A percentile compares a stretch with the other conserved stretches of the same genome.
These are phyloP conservation scores for Xyrichtys novacula DNA, from an alignment of 2,797 vertebrate genomes.

Conservation along the genomic window DNA sequence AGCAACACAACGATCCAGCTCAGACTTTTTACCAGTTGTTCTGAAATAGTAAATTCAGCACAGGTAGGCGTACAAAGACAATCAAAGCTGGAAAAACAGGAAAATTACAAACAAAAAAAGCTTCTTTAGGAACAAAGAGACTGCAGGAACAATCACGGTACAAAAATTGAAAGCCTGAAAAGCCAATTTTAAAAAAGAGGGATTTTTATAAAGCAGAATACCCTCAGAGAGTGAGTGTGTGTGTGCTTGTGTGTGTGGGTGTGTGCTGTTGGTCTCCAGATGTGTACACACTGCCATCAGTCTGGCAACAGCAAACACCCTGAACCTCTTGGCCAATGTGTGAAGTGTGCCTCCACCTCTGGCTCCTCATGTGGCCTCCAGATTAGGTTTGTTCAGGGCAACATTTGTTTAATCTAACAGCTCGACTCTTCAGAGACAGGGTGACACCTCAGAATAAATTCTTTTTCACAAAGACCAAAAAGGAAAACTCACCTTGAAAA, in stretches of 20 bases:
- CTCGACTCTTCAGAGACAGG: not conserved
- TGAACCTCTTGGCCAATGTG: conserved; percentile 49
- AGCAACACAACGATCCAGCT: not conserved
- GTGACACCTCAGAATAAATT: not conserved
- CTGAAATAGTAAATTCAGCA: not conserved
- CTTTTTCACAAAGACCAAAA: not conserved
- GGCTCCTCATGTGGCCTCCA: conserved; percentile 48
- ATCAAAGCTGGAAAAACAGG: too few species aligned
- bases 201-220: not conserved
- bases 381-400: conserved; percentile 56
- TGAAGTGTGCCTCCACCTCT: conserved; percentile 69
- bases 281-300: conserved; percentile 60
- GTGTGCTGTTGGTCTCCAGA: conserved; percentile 53
- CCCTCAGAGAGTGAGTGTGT: not conserved
- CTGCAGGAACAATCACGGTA: not conserved
- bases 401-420: conserved; percentile 44
- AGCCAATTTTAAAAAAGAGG: not conserved
- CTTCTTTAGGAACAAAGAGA: conserved; percentile 15
- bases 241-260: conserved; percentile 14
- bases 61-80: not conserved
- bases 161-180: not conserved
- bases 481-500: not conserved
- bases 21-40: not conserved
- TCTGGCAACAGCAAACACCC: conserved; percentile 61
- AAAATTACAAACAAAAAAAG: not conserved